Conservation (phyloP, 2,888 invertebrate species). For the Ditula angustiorana region DNA sequence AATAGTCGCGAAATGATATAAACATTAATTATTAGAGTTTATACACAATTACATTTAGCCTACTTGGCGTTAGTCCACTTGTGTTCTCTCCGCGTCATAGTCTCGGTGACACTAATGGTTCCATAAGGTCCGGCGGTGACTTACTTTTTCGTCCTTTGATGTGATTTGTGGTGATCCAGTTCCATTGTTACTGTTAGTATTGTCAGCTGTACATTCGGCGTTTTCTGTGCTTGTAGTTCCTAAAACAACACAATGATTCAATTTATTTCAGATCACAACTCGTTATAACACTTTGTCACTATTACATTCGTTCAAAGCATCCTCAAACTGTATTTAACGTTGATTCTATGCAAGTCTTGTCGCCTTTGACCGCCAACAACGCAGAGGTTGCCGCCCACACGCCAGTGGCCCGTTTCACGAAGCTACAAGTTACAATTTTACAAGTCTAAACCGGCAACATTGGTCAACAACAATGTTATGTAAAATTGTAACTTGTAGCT, state of each 20-base stretch:
- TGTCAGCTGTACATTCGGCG: conserved; percentile 66
- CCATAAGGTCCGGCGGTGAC: conserved; percentile 32
- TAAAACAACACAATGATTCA: conserved; percentile 44
- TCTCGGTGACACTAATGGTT: background rate
- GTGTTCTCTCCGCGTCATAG: background rate
- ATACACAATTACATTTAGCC: background rate
- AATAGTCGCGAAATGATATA: background rate
- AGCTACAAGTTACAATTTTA: no score
- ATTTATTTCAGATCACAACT: no score
- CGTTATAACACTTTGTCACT: no score
- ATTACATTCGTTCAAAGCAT: no score
- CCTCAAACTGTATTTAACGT: no score
- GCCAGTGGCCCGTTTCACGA: no score
- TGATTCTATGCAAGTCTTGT: no score
- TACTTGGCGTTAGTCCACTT: background rate
- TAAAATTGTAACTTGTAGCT: no score
- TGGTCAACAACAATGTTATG: no score
- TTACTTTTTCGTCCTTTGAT: conserved; percentile 77
- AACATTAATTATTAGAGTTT: background rate
- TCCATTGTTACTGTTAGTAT: conserved; percentile 73
- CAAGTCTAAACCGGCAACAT: no score
- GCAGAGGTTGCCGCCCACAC: no score
- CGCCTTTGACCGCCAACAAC: no score
- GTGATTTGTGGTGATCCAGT: conserved; percentile 67
- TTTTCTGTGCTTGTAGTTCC: conserved; percentile 72